Percentiles rank a stretch among this genome's conserved stretches.
Conservation (phyloP, 2,888 invertebrate species). For the Salticus scenicus region DNA sequence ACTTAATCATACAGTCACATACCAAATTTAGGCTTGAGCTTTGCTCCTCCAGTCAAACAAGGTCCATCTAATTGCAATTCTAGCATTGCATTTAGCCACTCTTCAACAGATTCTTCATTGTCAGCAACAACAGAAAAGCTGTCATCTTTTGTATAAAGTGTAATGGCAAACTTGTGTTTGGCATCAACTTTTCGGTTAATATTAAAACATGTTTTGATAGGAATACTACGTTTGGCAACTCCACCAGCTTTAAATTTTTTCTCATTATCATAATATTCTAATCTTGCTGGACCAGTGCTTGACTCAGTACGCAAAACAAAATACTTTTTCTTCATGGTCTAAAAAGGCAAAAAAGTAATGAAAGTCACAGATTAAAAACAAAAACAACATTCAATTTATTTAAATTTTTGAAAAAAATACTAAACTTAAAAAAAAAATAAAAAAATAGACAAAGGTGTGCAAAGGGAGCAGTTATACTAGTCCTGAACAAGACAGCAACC, state of each 20-base stretch:
- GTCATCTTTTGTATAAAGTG: constrained; percentile 91
- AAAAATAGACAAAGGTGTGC: too few species aligned
- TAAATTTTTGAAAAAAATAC: too few species aligned
- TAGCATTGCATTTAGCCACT: constrained; percentile 87
- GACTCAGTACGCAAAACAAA: constrained; percentile 90
- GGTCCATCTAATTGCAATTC: constrained; percentile 82
- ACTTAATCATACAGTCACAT: too few species aligned
- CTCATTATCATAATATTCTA: constrained; percentile 95
- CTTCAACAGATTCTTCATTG: constrained; percentile 85
- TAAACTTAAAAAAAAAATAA: too few species aligned
- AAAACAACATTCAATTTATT: neutral
- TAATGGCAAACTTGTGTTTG: constrained; percentile 90
- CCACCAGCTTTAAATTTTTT: constrained; percentile 86
- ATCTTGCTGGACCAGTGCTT: constrained; percentile 82
- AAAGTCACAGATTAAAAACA: too few species aligned
- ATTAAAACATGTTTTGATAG: constrained; percentile 90
- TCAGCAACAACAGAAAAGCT: constrained; percentile 91
- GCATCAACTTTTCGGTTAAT: constrained; percentile 89
- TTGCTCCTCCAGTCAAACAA: constrained; percentile 55
- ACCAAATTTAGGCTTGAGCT: constrained; percentile 67
- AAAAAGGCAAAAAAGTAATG: too few species aligned
- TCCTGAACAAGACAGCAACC: too few species aligned
- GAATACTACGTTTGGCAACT: constrained; percentile 85
- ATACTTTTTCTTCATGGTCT: constrained; percentile 94
- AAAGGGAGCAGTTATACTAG: too few species aligned